Evolutionary conservation across 2,888 invertebrate species (phyloP), one percentile per base, ranked within the genome.

Genomic region (Eubasilissa splendida): DNA sequence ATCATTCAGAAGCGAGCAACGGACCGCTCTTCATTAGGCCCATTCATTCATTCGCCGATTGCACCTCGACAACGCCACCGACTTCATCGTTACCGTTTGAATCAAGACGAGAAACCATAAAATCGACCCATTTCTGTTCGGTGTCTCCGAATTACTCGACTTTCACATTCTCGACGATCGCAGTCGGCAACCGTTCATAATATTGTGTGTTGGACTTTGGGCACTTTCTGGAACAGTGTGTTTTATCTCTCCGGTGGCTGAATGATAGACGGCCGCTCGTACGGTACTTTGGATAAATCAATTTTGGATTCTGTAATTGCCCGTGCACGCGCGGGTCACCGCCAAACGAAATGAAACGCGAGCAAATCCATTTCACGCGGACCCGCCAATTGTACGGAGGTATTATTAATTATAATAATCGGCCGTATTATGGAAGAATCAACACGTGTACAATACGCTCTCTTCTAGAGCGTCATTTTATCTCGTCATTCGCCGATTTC

Each of bases 311-410:
- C 42, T 5, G 42, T 42, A 42, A 42, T 42, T 42, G 42, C 0
- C 5, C n/a, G n/a, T 1, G 22, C 22, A 1, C n/a, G 42, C 42
- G 65, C 65, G 33, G 11, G 60, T 10, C 65, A 10, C 42, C 65
- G 22, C 8, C 33, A 4, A 66, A 50, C 66, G 31, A 66, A 66
- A 66, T 66, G 66, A 66, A 66, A 66, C n/a, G 42, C 66, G 42
- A 66, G 66, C 42, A n/a, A 66, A 66, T 12, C 42, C n/a, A 22
- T 66, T 66, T n/a, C 66, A 66, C 66, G 50, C 66, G 12, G 42
- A 50, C 66, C 50, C 42, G 66, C 66, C 66, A 66, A 66, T 66
- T 65, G 22, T 22, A 14, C 31, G 60, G 9, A 60, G 31, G 14
- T 31, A 63, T 63, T 31, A 63, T 59, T 14, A 59, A n/a, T 63